Evolutionary conservation across 1,140 invertebrate species (phyloP).

Genomic region (Gyrodactylus bullatarudis): DNA sequence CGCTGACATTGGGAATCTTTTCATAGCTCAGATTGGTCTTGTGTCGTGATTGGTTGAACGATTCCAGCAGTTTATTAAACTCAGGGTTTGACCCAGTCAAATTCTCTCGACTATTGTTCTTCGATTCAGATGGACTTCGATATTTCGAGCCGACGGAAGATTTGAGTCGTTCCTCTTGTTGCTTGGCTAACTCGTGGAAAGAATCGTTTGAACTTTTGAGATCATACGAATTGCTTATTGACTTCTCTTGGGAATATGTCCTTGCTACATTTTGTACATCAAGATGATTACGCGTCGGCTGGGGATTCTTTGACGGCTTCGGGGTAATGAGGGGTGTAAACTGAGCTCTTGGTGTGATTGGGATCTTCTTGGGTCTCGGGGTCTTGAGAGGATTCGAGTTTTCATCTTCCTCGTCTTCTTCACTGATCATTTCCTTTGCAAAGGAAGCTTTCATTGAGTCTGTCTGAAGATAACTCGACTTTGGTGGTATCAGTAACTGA

Average conservation of each 20-base stretch:
- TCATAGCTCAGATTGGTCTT: background rate
- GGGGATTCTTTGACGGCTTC: background rate
- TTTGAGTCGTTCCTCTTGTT: background rate
- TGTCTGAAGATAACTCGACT: background rate
- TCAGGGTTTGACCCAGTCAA: background rate
- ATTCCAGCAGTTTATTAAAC: no score
- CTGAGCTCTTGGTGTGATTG: no score
- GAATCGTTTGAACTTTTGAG: background rate
- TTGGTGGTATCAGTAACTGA: no score
- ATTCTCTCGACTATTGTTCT: background rate
- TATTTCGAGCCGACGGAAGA: background rate
- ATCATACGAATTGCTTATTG: background rate
- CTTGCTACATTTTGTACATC: background rate
- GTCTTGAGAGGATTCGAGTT: background rate
- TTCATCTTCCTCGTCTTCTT: background rate
- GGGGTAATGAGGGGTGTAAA: no score
- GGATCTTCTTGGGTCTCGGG: background rate
- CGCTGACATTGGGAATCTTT: background rate
- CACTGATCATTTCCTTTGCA: background rate
- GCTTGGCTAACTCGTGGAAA: background rate
- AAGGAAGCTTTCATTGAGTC: background rate
- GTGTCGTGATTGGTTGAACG: no score
- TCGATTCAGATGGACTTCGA: background rate
- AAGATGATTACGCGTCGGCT: background rate
- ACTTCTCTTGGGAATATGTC: background rate